Base-by-base conservation (phyloP, 1,140 invertebrate species). In the Lineus longissimus region DNA sequence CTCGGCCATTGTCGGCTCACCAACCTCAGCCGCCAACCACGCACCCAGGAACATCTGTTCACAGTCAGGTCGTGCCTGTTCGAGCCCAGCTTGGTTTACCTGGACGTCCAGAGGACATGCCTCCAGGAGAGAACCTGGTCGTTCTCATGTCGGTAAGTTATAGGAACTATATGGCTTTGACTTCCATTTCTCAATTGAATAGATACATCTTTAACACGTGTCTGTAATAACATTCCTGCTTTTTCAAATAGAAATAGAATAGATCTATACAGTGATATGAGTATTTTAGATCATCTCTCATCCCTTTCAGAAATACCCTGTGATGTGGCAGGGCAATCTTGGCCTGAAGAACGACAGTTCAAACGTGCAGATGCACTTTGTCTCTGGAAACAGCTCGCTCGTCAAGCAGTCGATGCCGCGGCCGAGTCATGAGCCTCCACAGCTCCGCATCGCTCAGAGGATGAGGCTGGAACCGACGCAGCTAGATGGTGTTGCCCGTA, bases 281-380 rank as follows among this genome's bases (percentile, higher is more conserved):
- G n/a, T 36, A 36, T 36, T 7, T 36, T 7, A 36, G 6, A 4
- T 7, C 15, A 7, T 4, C 33, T 36, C 33, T 36, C 15, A 7
- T 36, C 33, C 25, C 23, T 65, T 71, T 15, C 73, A 81, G 75
- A 64, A 71, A 25, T 81, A 78, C 61, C 79, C 77, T n/a, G 89
- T 97, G 29, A 92, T 97, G 88, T 98, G 95, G 95, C 93, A 96
- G 84, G 95, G 95, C 0, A 80, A 94, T 36, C 79, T 98, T 67
- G 94, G 92, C 0, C 83, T 98, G 33, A 98, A 98, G 81, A 97
- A 94, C 80, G 95, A 98, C 80, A 91, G 91, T 71, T 94, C 94
- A 2, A 91, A 91, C 23, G 95, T 98, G 11, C 94, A 98, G 83
- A 97, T 98, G 94, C 94, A 97, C 81, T 95, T 94, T 82, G 92